Conservation (phyloP, 2,113 vertebrate species). For the Cygnus atratus region DNA sequence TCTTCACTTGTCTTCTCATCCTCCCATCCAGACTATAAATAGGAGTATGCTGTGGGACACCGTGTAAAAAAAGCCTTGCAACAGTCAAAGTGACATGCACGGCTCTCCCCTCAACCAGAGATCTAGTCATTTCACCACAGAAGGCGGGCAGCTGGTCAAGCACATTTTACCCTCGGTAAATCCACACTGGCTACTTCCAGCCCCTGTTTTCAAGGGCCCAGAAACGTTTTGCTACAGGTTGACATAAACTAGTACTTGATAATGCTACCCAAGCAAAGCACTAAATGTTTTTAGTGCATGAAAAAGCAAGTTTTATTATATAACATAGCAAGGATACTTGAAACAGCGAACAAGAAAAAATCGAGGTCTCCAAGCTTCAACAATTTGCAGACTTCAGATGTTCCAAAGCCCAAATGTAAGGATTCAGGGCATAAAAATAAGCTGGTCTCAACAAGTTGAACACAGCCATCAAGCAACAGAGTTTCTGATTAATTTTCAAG, state of each 20-base stretch:
- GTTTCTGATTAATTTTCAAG: neutral
- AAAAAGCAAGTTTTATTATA: neutral
- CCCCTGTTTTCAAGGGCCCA: neutral
- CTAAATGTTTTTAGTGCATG: neutral
- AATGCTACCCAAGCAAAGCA: neutral
- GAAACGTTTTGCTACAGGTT: neutral
- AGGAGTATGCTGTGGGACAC: neutral
- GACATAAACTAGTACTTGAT: neutral
- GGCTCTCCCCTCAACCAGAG: neutral
- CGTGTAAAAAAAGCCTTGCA: neutral
- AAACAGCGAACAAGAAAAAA: neutral
- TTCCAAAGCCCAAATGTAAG: neutral
- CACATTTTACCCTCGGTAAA: neutral
- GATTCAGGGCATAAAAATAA: neutral
- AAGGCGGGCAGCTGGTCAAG: neutral
- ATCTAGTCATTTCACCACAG: neutral
- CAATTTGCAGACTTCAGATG: neutral
- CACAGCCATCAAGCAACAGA: neutral
- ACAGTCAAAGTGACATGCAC: neutral
- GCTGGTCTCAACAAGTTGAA: neutral
- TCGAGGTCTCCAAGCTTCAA: neutral
- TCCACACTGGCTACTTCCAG: neutral
- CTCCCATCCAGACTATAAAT: neutral
- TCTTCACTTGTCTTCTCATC: neutral
- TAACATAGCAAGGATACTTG: neutral